Evolutionary conservation across 2,888 invertebrate genomes (phyloP), one percentile per base, ranked within the genome.

Genomic region (Yponomeuta evonymella): DNA sequence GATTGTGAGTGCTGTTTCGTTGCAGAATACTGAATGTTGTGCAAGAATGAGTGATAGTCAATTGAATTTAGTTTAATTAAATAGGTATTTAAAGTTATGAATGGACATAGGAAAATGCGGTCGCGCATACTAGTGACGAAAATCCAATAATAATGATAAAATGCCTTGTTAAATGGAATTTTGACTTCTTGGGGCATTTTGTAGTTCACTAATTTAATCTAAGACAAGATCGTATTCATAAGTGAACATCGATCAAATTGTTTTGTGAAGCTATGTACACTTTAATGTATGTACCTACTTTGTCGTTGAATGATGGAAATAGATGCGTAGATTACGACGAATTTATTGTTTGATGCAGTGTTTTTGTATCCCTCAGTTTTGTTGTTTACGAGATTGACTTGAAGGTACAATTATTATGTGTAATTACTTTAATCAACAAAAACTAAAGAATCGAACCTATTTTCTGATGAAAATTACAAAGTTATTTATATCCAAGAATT

Each of bases 61-160:
- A 88, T 88, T 88, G 87, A 85, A 86, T 87, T 89, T 90, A 91
- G 90, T 87, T 87, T 88, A 88, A 88, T 88, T 85, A 84, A 83
- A 85, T 43, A 43, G 43, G 43, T 87, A 87, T 88, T 91, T 90
- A 90, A 89, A 82, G 85, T 78, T 87, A 88, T 89, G 88, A 89
- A 90, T 90, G 90, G 86, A 82, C 67, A 88, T 92, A 92, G 85
- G 88, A 90, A 89, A 80, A 89, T 92, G 92, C 92, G 91, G 91
- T 91, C 91, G 92, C 91, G 92, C 92, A 92, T 88, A 89, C 82
- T 92, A 92, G 89, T 90, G 83, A 91, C 91, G 91, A 90, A 88
- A 89, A 91, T 91, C 91, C 91, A 91, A 92, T 91, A 92, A 91
- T 89, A 87, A 90, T 85, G 87, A 83, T 87, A 80, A 83, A 84